These are phyloP conservation scores for Leucopsar rothschildi DNA, from an alignment of 2,113 vertebrate genomes.

Conservation along the genomic window DNA sequence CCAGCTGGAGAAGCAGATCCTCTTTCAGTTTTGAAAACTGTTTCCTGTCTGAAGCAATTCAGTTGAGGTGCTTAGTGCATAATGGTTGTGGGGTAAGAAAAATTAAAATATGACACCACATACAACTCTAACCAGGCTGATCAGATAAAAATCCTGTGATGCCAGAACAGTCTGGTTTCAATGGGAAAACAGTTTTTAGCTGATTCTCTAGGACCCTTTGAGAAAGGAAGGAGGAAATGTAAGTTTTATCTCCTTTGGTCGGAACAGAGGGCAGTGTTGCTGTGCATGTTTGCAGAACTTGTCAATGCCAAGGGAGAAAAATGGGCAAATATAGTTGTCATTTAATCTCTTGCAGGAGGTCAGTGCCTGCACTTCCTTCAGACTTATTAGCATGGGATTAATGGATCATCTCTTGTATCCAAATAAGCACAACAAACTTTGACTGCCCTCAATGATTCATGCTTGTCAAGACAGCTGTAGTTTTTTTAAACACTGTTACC, in stretches of 20 bases:
- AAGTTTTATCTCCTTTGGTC: background rate
- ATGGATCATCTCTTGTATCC: slow-evolving; percentile 43
- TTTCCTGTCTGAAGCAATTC: slow-evolving; percentile 1
- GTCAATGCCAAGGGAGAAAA: background rate
- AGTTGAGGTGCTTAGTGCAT: background rate
- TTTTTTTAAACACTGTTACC: background rate
- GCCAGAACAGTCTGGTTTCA: background rate
- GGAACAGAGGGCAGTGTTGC: background rate
- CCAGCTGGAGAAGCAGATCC: background rate
- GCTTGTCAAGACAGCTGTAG: background rate
- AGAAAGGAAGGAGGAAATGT: background rate
- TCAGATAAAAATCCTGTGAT: background rate
- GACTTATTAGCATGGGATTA: slow-evolving; percentile 55
- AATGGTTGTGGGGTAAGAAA: background rate
- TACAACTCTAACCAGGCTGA: background rate
- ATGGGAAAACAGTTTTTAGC: background rate
- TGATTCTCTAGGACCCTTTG: background rate
- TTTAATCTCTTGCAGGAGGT: slow-evolving; percentile 59
- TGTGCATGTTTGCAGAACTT: background rate
- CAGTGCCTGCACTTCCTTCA: slow-evolving; percentile 42
- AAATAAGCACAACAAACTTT: slow-evolving; percentile 52
- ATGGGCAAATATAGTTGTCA: slow-evolving; percentile 57
- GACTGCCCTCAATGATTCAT: slow-evolving; percentile 29
- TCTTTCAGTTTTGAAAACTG: background rate
- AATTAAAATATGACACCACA: background rate